Evolutionary conservation across 2,888 invertebrate species (phyloP), one percentile per base, ranked within the genome.

Genomic region (Eupithecia subfuscata): DNA sequence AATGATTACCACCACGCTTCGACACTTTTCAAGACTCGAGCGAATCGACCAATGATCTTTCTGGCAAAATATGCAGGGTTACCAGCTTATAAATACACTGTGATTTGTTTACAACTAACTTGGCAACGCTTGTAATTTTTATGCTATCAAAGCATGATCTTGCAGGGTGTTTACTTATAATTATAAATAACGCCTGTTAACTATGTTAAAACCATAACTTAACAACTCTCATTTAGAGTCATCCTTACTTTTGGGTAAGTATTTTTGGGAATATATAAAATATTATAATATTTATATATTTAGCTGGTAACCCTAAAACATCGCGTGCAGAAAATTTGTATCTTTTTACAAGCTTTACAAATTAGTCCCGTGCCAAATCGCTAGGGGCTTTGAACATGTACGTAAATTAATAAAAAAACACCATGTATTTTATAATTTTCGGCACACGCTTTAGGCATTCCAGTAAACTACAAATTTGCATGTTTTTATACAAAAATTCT

Each of bases 291-390:
- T 2, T 3, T 11, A 37, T 65, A 37, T 37, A 11, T 65, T 37
- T n/a, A 65, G 63, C 63, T 75, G 70, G 74, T 14, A 73, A 40
- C 74, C 34, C 56, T 12, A 68, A 43, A 45, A 4, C 48, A 77
- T 88, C 76, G 88, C 91, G 90, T 91, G 91, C 82, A 76, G 77
- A 69, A 87, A 88, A 88, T 89, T 83, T 81, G 80, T 76, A 75
- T 78, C 80, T 84, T 85, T 83, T 80, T 81, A 79, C 76, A 80
- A 73, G 52, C 56, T 60, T 71, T 79, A 82, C 83, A 80, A 82
- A 84, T 85, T 82, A 82, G 84, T 79, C 86, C 82, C 88, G 87
- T 88, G 87, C 85, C 83, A 81, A 83, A 83, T 80, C 78, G 84
- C 84, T 82, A 71, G 71, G 74, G 85, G 85, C 81, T 40, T 69